These are phyloP conservation scores for Serilophus lunatus DNA, from an alignment of 2,113 vertebrate genomes.

Conservation along the genomic window DNA sequence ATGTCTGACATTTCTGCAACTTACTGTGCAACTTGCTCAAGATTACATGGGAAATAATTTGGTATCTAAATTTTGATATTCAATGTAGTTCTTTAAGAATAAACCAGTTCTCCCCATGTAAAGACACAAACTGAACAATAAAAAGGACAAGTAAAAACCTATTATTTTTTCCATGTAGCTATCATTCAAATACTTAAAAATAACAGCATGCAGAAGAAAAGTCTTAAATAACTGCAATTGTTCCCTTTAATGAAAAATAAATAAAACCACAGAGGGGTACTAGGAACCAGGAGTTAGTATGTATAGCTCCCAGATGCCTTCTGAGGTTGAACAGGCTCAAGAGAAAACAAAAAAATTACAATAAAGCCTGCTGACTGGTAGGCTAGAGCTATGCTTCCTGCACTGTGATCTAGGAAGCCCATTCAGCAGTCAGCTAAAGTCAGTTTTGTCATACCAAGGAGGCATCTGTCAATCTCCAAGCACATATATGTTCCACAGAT, in stretches of 20 bases:
- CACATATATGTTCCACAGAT: accelerated
- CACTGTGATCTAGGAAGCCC: neutral
- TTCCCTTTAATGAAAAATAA: neutral
- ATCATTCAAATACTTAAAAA: neutral
- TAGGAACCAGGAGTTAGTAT: neutral
- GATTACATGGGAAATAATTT: neutral
- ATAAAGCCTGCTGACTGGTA: neutral
- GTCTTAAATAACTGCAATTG: neutral
- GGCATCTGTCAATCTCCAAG: neutral
- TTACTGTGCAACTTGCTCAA: neutral
- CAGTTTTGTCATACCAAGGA: neutral
- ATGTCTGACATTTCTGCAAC: neutral
- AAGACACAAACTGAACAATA: neutral
- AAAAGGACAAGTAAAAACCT: neutral
- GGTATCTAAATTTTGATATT: neutral
- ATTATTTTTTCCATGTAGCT: neutral
- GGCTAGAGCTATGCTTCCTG: neutral
- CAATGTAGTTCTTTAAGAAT: neutral
- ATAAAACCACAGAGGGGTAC: neutral
- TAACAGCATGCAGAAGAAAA: neutral
- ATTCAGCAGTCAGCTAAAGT: neutral
- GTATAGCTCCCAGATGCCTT: neutral
- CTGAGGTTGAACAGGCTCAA: neutral
- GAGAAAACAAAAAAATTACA: neutral
- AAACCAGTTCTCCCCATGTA: neutral